Conservation (phyloP, 2,113 vertebrate species). For the Neomonachus schauinslandi region DNA sequence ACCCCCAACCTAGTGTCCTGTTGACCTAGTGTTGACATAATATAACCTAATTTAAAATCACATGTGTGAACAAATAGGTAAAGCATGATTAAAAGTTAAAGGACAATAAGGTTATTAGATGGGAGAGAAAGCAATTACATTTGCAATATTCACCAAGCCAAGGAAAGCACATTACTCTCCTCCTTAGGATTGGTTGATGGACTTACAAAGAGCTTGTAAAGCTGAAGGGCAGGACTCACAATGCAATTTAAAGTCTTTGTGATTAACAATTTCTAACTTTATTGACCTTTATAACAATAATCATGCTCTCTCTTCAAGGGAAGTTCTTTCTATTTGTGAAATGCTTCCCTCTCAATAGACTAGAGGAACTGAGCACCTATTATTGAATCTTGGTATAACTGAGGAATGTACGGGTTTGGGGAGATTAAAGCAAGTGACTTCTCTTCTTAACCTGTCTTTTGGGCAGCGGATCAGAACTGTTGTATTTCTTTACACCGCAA, state of each 20-base stretch:
- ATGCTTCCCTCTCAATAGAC: not conserved
- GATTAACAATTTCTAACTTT: constrained; percentile 61
- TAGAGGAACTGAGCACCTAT: not conserved
- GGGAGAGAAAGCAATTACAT: constrained; percentile 19
- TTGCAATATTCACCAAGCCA: constrained; percentile 29
- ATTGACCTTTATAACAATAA: constrained; percentile 52
- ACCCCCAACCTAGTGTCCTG: not conserved
- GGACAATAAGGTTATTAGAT: not conserved
- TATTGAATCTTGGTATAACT: not conserved
- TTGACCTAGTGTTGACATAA: not conserved
- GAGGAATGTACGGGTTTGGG: not conserved
- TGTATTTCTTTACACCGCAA: not conserved
- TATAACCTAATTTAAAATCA: constrained; percentile 30
- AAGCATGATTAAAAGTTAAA: constrained; percentile 58
- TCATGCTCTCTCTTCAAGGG: not conserved
- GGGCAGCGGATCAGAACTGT: not conserved
- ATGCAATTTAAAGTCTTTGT: not conserved
- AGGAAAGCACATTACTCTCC: not conserved
- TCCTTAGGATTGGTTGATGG: not conserved
- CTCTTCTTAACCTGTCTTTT: not conserved
- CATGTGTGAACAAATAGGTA: not conserved
- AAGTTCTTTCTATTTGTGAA: not conserved
- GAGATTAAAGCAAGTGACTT: not conserved
- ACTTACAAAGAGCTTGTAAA: constrained; percentile 20
- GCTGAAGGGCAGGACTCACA: constrained; percentile 33